Evolutionary conservation across 2,888 invertebrate species (phyloP), one percentile per base, ranked within the genome.

Genomic region (Ryuthela nishihirai): DNA sequence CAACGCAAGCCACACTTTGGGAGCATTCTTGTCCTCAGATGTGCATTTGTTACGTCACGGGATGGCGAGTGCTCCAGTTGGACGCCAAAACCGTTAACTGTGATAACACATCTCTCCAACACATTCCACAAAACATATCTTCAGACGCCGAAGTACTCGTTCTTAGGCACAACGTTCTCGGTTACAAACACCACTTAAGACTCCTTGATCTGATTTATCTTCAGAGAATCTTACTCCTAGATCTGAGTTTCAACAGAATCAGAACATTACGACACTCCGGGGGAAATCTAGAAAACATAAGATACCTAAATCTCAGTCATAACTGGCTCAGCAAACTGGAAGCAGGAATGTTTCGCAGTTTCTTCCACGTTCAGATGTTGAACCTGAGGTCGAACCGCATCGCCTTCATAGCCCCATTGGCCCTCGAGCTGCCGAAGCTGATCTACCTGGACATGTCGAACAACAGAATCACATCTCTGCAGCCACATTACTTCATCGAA

Each of bases 351-450:
- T 66, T 67, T 50, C 52, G 60, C 9, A 64, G 64, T 26, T 67
- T 67, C 45, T 50, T 61, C 7, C 54, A 55, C 18, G 43, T 67
- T n/a, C 36, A 54, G 24, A 45, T 20, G 24, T 60, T 68, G 3
- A 65, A 66, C 47, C 46, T 68, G 12, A 55, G 64, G n/a, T 52
- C 48, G 17, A 68, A 68, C 41, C 66, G 61, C 23, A 59, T 68
- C 17, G 64, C 65, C 38, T 62, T 65, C 18, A 65, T 68, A 12
- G 61, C 62, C 25, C 62, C 62, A 17, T 53, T 49, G n/a, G 49
- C 64, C 9, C 62, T 68, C 20, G 54, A 62, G 5, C 53, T 69
- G 12, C 65, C 64, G 1, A 54, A 53, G 17, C 54, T 68, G 5
- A 47, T 20, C 17, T 54, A 55, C 12, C 35, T 68, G 3, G 64